Evolutionary conservation across 2,888 invertebrate species (phyloP), one percentile per base, ranked within the genome.

Genomic region (Mycalesis mineus): DNA sequence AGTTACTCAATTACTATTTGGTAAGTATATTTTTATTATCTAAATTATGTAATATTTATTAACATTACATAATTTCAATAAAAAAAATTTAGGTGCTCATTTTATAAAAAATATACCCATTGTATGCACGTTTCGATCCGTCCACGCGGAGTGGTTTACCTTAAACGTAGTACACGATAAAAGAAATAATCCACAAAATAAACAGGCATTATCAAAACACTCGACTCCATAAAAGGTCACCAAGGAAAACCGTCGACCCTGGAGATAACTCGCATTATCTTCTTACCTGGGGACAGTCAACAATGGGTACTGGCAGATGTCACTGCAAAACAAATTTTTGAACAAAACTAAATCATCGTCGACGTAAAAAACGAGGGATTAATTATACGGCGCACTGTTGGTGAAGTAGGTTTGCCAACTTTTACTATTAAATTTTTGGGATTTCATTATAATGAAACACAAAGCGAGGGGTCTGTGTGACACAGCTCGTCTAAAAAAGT

Each of bases 311-410:
- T 78, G 80, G 84, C 89, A 88, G 88, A 88, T 88, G 89, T 85
- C 87, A 74, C 77, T 73, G 83, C 86, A 84, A 86, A 87, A 88
- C 80, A 88, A 88, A 87, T 86, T 87, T 82, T 73, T 80, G 79
- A 78, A 80, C 80, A 78, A 70, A 72, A 77, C 78, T 83, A 81
- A 85, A 84, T 82, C 84, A 83, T 79, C 72, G 70, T 68, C 59
- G 66, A 73, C 68, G 74, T 76, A 84, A 84, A 86, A 77, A 85
- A 84, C 61, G 63, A 59, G 63, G 70, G 67, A 69, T 70, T 71
- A 72, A 71, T 72, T 71, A 70, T 69, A 68, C 63, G 58, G 57
- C 64, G 64, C 65, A 67, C 63, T 61, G 64, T 66, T 55, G 62
- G 58, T 67, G 75, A 69, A 72, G 73, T 52, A 52, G 52, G 52